A percentile compares a stretch with the other conserved stretches of the same genome.
Conservation (phyloP, 2,888 invertebrate species). For the Coelinius sp. region DNA sequence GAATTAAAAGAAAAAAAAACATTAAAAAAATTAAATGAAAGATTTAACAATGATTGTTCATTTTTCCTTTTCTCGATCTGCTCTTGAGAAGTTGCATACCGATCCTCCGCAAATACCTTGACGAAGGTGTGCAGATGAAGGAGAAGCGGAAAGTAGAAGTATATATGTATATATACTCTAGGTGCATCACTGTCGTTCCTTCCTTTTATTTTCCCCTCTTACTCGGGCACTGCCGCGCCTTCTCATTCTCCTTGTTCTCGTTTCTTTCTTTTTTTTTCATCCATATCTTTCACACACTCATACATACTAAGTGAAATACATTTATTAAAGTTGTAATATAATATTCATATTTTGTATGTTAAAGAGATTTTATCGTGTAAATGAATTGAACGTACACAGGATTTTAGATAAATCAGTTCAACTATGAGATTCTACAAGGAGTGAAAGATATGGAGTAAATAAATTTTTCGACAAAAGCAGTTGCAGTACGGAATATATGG, state of each 20-base stretch:
- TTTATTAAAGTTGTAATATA: conserved; percentile 56
- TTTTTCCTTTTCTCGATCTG: conserved; percentile 19
- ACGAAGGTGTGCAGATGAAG: conserved; percentile 4
- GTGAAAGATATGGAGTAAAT: conserved; percentile 13
- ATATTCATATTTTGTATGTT: conserved; percentile 70
- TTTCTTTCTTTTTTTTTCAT: conserved; percentile 4
- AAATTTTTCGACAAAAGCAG: background rate
- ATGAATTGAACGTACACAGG: conserved; percentile 70
- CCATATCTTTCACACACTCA: conserved; percentile 3
- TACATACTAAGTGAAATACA: conserved; percentile 19
- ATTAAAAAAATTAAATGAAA: background rate
- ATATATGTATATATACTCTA: conserved; percentile 3
- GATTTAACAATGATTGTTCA: background rate
- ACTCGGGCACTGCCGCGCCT: conserved; percentile 10
- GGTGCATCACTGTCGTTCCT: conserved; percentile 9
- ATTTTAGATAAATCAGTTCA: conserved; percentile 63
- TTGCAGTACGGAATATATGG: background rate
- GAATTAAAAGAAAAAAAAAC: background rate
- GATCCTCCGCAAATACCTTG: conserved; percentile 14
- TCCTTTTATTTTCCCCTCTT: background rate
- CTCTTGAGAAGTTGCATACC: conserved; percentile 16
- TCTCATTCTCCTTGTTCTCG: conserved; percentile 3
- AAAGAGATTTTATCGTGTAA: conserved; percentile 69
- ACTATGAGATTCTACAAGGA: conserved; percentile 1
- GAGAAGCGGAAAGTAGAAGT: conserved; percentile 3